Conservation (phyloP, 2,797 vertebrate species). For the Anabacerthia variegaticeps region DNA sequence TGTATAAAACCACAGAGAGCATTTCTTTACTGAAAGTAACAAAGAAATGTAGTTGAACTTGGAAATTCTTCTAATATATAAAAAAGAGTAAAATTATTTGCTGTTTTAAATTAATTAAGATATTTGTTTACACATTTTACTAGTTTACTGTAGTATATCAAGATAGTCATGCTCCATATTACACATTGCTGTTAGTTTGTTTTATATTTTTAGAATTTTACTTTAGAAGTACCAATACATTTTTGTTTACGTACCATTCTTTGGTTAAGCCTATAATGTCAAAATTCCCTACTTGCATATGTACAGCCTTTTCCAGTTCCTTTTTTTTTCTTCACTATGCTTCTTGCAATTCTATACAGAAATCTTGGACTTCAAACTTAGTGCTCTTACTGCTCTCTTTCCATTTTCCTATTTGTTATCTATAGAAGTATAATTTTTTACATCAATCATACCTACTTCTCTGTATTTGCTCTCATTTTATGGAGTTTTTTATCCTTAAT, state of each 20-base stretch:
- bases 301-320: background rate
- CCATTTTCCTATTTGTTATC: conserved; percentile 2
- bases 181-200: background rate
- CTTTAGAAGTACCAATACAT: background rate
- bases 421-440: background rate
- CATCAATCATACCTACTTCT: background rate
- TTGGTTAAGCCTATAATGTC: background rate
- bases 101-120: background rate
- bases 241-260: background rate
- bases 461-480: background rate
- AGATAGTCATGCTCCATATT: background rate
- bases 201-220: background rate
- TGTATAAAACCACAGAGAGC: background rate
- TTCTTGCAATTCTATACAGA: background rate
- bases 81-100: background rate
- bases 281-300: background rate
- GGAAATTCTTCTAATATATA: background rate
- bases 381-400: background rate
- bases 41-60: background rate
- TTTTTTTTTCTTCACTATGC: background rate
- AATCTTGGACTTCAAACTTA: background rate
- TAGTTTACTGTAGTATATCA: background rate
- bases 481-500: background rate
- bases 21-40: conserved; percentile 8
- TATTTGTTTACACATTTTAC: background rate